Conservation (phyloP, 2,113 vertebrate species). For the Antechinus stuartii region DNA sequence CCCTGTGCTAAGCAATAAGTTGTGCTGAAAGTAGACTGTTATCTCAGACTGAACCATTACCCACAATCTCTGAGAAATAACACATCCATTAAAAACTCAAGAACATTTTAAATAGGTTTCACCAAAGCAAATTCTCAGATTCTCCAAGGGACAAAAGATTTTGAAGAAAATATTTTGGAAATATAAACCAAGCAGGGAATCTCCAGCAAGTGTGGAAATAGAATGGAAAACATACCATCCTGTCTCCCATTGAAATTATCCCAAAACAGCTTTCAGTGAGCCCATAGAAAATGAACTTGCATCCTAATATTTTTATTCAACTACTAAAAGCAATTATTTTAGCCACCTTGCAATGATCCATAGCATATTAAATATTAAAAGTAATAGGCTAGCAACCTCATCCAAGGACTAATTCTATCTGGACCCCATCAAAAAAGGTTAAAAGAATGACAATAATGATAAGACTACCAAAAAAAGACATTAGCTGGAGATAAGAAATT, state of each 20-base stretch:
- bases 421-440: not conserved
- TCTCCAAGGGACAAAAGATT: not conserved
- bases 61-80: not conserved
- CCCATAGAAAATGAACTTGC: not conserved
- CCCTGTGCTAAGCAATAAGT: not conserved
- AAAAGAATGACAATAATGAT: not conserved
- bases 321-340: not conserved
- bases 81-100: not conserved
- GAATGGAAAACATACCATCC: not conserved
- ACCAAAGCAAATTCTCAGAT: not conserved
- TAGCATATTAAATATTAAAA: not conserved
- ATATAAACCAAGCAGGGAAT: not conserved
- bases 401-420: not conserved
- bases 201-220: not conserved
- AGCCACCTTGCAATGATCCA: not conserved
- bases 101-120: not conserved
- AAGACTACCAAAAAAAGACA: not conserved
- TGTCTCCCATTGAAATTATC: not conserved
- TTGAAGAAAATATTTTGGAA: not conserved
- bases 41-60: not conserved
- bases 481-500: not conserved
- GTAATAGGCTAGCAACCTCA: not conserved
- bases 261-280: not conserved
- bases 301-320: not conserved
- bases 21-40: not conserved